These are phyloP conservation scores for Crotalus horridus DNA, from an alignment of 2,113 vertebrate species.

Conservation along the genomic window DNA sequence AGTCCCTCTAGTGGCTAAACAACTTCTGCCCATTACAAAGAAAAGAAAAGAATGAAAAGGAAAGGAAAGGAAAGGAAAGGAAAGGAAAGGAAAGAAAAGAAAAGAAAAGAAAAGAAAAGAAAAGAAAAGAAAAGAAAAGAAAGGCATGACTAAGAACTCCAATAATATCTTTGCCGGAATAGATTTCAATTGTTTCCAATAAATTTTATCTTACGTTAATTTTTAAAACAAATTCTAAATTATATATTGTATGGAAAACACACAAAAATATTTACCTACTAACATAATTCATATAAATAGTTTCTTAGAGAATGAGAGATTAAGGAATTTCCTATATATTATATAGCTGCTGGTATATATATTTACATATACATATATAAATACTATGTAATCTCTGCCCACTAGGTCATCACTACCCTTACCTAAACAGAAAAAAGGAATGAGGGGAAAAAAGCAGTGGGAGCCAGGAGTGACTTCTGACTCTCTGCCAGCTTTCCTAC, in stretches of 20 bases:
- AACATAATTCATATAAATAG: not conserved
- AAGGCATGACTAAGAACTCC: not conserved
- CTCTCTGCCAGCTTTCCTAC: not conserved
- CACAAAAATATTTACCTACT: no score
- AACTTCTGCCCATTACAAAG: not conserved
- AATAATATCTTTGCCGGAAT: not conserved
- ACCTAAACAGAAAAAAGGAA: not conserved
- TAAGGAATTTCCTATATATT: not conserved
- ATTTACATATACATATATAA: not conserved
- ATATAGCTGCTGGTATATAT: not conserved
- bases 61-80: no score
- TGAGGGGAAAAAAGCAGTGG: not conserved
- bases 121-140: not conserved
- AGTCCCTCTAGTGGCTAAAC: constrained; percentile 12
- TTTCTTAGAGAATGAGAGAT: not conserved
- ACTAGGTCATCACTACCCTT: not conserved
- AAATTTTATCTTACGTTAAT: not conserved
- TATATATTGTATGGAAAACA: not conserved
- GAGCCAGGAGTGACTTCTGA: not conserved
- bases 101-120: no score
- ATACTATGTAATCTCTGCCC: not conserved
- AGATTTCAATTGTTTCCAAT: not conserved
- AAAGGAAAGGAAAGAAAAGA: no score
- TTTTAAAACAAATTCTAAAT: not conserved
- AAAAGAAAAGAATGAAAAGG: no score